A percentile compares a stretch with the other conserved stretches of the same genome.
Conservation (phyloP, 2,113 vertebrate genomes). For the Laterallus jamaicensis region DNA sequence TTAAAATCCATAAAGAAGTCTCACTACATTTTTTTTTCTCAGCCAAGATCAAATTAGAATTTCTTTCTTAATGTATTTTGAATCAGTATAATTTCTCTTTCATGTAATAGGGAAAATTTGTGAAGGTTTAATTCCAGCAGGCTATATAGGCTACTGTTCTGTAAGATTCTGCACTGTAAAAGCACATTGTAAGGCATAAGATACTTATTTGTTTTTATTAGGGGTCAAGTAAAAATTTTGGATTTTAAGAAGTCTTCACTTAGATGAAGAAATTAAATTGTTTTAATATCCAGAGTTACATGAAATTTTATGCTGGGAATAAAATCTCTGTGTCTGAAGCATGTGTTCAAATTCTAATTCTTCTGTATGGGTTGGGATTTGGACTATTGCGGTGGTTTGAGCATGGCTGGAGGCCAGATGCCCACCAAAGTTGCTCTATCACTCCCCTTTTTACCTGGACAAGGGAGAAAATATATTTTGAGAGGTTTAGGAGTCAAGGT, state of each 20-base stretch:
- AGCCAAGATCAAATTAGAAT: background rate
- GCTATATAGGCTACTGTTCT: background rate
- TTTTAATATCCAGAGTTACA: background rate
- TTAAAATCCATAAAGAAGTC: background rate
- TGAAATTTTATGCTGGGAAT: background rate
- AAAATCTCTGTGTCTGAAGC: background rate
- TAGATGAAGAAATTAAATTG: background rate
- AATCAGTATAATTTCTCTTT: background rate
- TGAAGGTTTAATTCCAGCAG: background rate
- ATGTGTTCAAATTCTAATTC: background rate
- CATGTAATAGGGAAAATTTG: background rate
- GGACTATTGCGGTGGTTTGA: background rate
- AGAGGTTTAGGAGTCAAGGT: too few relatives aligned
- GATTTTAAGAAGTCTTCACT: background rate
- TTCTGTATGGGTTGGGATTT: background rate
- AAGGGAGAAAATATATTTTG: too few relatives aligned
- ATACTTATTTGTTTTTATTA: background rate
- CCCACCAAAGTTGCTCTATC: too few relatives aligned
- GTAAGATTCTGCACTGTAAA: background rate
- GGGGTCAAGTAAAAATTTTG: background rate
- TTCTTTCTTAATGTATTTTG: background rate
- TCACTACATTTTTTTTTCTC: background rate
- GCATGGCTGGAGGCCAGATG: too few relatives aligned
- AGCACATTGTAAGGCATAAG: background rate
- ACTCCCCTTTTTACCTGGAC: too few relatives aligned